Base-by-base conservation (phyloP, 2,888 invertebrate species). In the Adineta ricciae region DNA sequence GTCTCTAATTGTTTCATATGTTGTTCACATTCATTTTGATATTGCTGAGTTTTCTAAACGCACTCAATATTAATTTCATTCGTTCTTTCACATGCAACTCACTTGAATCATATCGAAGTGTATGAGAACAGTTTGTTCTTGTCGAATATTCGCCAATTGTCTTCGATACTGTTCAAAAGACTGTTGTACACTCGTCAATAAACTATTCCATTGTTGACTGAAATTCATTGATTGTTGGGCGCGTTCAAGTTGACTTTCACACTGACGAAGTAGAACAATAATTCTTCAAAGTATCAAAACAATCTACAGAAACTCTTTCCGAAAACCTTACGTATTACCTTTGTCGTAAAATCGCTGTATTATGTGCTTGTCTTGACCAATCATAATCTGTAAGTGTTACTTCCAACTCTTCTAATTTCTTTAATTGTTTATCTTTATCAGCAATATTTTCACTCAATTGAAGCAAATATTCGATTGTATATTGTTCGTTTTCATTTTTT, bases 201-300 rank as follows among this genome's bases (percentile, higher is more conserved):
- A 41, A 78, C 7, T 78, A 2, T 24, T 8, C 64, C 38, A 78
- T 78, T 78, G 38, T 78, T 78, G 24, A 78, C n/a, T 41, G 11
- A 41, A 78, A 78, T 78, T 78, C 9, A n/a, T 21, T 41, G 41
- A 36, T 41, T 78, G 78, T 78, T 78, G 38, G 9, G 24, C n/a
- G 24, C 78, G 78, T 41, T 78, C 78, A 24, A 78, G n/a, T n/a
- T 38, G 41, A 21, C 41, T 78, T 41, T 78, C 32, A n/a, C 78
- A 78, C n/a, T 78, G 41, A 41, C 78, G 41, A n/a, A 78, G 78
- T n/a, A 78, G 78, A 41, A 78, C 78, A 41, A 78, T 78, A n/a
- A 78, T 41, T 78, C 78, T 78, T 41, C n/a, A 9, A 64, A 27
- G 27, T 27, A 64, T 14, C 1, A 64, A 64, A 64, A 64, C 27